These are phyloP conservation scores for Pelosia muscerda DNA, from an alignment of 2,888 invertebrate genomes.

Conservation along the genomic window DNA sequence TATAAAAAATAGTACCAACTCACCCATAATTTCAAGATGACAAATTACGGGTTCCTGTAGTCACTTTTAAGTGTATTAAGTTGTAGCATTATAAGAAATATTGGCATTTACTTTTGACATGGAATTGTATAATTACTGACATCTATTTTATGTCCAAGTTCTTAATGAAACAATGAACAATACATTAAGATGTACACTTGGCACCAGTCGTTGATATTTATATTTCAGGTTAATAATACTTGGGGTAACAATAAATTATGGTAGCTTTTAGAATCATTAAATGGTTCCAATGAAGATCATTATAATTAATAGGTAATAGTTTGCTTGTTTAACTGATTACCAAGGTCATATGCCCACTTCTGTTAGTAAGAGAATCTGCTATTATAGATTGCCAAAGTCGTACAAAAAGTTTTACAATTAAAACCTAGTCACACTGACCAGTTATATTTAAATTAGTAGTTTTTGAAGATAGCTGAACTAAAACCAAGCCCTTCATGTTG, in stretches of 20 bases:
- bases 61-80: constrained; percentile 28
- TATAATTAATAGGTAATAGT: constrained; percentile 8
- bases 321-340: background rate
- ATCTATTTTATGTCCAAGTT: background rate
- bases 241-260: background rate
- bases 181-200: background rate
- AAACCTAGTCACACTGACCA: constrained; percentile 56
- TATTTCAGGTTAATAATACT: background rate
- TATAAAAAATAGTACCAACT: constrained; percentile 20
- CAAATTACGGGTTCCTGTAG: constrained; percentile 51
- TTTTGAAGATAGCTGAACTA: constrained; percentile 27
- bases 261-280: background rate
- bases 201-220: background rate
- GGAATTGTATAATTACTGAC: background rate
- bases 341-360: background rate
- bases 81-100: constrained; percentile 22
- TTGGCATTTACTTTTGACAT: constrained; percentile 27
- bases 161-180: background rate
- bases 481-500: constrained; percentile 38
- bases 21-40: constrained; percentile 29
- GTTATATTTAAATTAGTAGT: constrained; percentile 30
- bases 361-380: background rate
- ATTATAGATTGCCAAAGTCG: constrained; percentile 38
- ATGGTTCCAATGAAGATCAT: constrained; percentile 14
- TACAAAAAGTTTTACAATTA: constrained; percentile 38